Evolutionary conservation across 2,888 invertebrate genomes (phyloP), one percentile per base, ranked within the genome.

Genomic region (Troides helena): DNA sequence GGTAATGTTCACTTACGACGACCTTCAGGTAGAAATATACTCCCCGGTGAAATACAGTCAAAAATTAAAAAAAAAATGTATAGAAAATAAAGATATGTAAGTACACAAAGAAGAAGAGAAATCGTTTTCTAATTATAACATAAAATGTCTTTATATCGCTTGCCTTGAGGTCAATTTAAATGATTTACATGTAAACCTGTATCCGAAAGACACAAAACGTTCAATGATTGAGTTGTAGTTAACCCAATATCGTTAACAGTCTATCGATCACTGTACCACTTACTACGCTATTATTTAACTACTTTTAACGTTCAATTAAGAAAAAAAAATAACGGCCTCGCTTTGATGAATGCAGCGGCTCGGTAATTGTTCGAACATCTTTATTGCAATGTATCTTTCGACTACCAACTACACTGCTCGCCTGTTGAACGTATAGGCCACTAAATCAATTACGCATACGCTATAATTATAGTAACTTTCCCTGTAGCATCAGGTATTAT

Each of bases 161-260:
- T 10, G 21, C 62, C 30, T 62, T 4, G 2, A 56, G 63, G 46
- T 23, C 39, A 58, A 30, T 60, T 60, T n/a, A 3, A 7, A 39
- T 50, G n/a, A 21, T 61, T 67, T 61, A 57, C 23, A 23, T 36
- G 23, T 62, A 23, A 67, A 56, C 62, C 56, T 23, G 62, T 67
- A 43, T 56, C 62, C 67, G 18, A 67, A 59, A 67, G 30, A 21
- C 17, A 60, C 46, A 2, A 50, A 56, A 50, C 12, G 10, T 25
- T 43, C 46, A 2, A 17, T 23, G 30, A 68, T 68, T 58, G 62
- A 62, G 46, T 30, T 62, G 67, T 62, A 57, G 57, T 62, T 68
- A 68, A 68, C 62, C 39, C 14, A 56, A 43, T 62, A 66, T 50
- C 21, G 39, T 53, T 56, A 30, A 56, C 30, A 58, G 56, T 62